Base-by-base conservation (phyloP, 2,113 vertebrate species). In the Girardinichthys multiradiatus region DNA sequence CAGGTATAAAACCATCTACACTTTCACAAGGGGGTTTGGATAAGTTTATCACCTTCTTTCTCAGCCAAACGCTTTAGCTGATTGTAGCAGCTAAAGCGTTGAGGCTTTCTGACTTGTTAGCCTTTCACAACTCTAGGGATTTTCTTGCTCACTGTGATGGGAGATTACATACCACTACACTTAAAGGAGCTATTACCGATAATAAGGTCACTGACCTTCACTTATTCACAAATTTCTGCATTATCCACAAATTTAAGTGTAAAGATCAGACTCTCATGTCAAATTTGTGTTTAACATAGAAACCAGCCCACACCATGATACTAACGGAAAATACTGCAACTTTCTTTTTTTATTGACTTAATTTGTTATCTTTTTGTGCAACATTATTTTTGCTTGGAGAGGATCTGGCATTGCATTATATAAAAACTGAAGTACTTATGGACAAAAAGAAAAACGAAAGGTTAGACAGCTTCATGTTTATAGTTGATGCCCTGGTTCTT, bases 381-480 rank as follows among this genome's bases (percentile, higher is more conserved):
- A 85, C 80, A 75, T 72, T 64, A 58, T 68, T 31, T 30, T 35
- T 9, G 68, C 61, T 78, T 82, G 86, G 85, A 84, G 63, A 86
- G 84, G 74, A 82, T 80, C 84, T 84, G 87, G 76, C 73, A 75
- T 82, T 72, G 84, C 86, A 67, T 75, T 64, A 15, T 73, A 57
- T 81, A 57, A 72, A 82, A 85, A 81, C 30, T 86, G 73, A 79
- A 86, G 51, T 81, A 90, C 84, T 70, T 37, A 67, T 66, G 69
- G 77, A 82, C 79, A 79, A 83, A 88, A 84, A 82, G 57, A 51
- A 4, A 51, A 51, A 51, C 6, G 35, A 39, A 54, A 54, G 17
- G 48, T 83, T 35, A 81, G 85, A 85, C 37, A 70, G 42, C 77
- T 87, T 84, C 86, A 78, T 91, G 82, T 87, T 88, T 31, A 83